These are phyloP conservation scores for Etheostoma cragini DNA, from an alignment of 2,113 vertebrate species.

Conservation along the genomic window DNA sequence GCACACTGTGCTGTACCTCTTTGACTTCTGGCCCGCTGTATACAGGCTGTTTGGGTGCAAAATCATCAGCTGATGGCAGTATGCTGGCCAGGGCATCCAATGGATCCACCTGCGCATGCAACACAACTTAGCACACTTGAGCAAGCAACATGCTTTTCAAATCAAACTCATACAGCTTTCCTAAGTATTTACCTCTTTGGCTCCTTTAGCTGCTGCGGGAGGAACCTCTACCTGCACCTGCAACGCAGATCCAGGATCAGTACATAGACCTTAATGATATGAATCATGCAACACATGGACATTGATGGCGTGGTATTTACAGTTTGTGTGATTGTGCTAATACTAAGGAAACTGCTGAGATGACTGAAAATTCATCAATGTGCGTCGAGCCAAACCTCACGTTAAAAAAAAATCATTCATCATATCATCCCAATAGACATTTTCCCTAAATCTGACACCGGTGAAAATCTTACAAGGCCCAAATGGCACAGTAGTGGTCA, in stretches of 20 bases:
- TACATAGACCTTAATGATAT: neutral
- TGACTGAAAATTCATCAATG: neutral
- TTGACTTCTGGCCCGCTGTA: slow-evolving; percentile 80
- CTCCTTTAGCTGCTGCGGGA: slow-evolving; percentile 42
- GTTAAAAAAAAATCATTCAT: neutral
- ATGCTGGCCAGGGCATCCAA: slow-evolving; percentile 76
- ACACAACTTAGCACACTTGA: slow-evolving; percentile 56
- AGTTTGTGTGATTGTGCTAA: neutral
- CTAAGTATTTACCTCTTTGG: slow-evolving; percentile 68
- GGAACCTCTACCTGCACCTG: slow-evolving; percentile 80
- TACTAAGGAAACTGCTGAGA: neutral
- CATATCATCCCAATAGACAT: neutral
- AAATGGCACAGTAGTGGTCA: neutral
- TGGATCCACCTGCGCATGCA: slow-evolving; percentile 78
- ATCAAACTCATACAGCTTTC: neutral
- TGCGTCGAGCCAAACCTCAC: neutral
- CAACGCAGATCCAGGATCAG: slow-evolving; percentile 53
- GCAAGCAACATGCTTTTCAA: slow-evolving; percentile 50
- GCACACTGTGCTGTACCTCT: slow-evolving; percentile 72
- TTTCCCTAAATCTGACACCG: neutral
- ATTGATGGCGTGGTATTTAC: neutral
- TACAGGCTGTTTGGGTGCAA: slow-evolving; percentile 40
- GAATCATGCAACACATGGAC: too few species aligned
- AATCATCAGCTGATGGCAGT: slow-evolving; percentile 69
- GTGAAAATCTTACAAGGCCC: neutral